Conservation (phyloP, 1,140 invertebrate genomes). For the Lucilia sericata region DNA sequence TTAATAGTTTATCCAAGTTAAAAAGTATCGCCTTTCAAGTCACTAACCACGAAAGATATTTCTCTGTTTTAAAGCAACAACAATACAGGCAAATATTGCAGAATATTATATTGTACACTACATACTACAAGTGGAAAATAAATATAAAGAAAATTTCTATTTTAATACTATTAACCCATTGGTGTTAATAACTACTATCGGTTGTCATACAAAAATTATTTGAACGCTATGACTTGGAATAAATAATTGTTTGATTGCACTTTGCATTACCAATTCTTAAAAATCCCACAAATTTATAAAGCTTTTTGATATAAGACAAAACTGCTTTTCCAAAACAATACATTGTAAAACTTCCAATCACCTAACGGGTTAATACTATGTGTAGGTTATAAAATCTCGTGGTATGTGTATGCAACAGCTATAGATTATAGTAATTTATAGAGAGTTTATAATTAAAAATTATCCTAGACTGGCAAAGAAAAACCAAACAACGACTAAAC, state of each 20-base stretch:
- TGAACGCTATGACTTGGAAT: too few species aligned
- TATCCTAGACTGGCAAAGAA: conserved; percentile 10
- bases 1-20: conserved; percentile 64
- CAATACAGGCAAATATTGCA: neutral
- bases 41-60: conserved; percentile 63
- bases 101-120: neutral
- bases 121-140: neutral
- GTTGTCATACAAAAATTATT: too few species aligned
- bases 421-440: conserved; percentile 43
- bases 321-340: neutral
- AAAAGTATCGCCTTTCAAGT: conserved; percentile 67
- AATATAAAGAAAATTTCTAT: neutral
- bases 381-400: conserved; percentile 1
- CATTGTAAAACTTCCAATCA: too few species aligned
- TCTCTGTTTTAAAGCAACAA: conserved; percentile 24
- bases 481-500: conserved; percentile 24
- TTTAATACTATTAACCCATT: conserved; percentile 11
- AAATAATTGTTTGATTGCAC: too few species aligned
- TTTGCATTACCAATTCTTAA: too few species aligned
- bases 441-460: conserved; percentile 41
- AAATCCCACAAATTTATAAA: too few species aligned
- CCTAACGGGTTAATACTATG: neutral
- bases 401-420: conserved; percentile 5
- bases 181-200: neutral
- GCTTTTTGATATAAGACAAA: too few species aligned